These are phyloP conservation scores for Sthenelais limicola DNA, from an alignment of 2,888 invertebrate species.

Conservation along the genomic window DNA sequence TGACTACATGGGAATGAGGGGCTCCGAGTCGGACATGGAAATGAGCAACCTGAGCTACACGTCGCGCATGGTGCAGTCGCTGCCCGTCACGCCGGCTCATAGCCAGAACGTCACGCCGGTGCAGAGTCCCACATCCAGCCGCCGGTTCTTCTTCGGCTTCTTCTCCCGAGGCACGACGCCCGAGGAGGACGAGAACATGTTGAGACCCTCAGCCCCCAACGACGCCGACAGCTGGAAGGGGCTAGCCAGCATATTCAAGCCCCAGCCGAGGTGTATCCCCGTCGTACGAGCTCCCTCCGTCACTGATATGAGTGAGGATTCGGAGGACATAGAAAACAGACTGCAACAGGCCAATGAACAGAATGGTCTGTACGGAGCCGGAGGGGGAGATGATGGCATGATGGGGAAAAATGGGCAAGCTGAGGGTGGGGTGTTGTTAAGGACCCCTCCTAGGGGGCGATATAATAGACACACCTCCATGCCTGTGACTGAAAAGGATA, in stretches of 20 bases:
- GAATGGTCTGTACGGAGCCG: not conserved
- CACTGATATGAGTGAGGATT: constrained; percentile 29
- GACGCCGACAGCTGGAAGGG: constrained; percentile 50
- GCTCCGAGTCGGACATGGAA: constrained; percentile 26
- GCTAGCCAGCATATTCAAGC: constrained; percentile 51
- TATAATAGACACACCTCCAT: not conserved
- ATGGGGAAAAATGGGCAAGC: constrained; percentile 5
- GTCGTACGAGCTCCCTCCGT: constrained; percentile 36
- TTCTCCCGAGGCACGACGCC: constrained; percentile 48
- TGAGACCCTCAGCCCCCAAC: not conserved
- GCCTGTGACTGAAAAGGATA: constrained; percentile 34
- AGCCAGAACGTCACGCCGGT: constrained; percentile 47
- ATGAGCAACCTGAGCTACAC: not conserved
- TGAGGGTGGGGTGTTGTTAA: constrained; percentile 20
- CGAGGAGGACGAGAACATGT: constrained; percentile 32
- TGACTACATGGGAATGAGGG: constrained; percentile 40
- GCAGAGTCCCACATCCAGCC: constrained; percentile 46
- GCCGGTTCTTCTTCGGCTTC: constrained; percentile 47
- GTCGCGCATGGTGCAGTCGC: constrained; percentile 50
- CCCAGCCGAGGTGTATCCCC: constrained; percentile 49
- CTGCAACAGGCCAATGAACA: not conserved
- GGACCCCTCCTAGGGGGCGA: not conserved
- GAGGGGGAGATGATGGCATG: not conserved
- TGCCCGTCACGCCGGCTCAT: constrained; percentile 52
- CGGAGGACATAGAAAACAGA: constrained; percentile 32